Percentiles rank a stretch among this genome's conserved stretches.
phyloP scores from a whole-genome alignment of 2,113 vertebrate genomes.

The Colossoma macropomum region DNA sequence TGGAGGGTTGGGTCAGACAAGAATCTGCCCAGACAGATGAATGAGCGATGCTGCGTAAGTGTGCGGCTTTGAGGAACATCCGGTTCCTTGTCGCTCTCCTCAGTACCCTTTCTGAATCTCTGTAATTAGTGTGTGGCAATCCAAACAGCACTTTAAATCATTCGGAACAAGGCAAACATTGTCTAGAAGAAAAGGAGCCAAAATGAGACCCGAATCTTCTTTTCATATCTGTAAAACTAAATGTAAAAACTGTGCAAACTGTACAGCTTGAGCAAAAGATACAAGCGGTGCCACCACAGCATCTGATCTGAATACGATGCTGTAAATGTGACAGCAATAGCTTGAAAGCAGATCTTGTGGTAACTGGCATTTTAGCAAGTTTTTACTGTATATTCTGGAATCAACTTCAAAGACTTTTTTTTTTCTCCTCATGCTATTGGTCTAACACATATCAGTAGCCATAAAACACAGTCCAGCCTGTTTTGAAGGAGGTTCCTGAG shows the following conservation, averaged over 20 bases:
- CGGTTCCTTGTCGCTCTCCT: neutral
- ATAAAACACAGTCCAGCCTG: too few relatives aligned
- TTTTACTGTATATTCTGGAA: neutral
- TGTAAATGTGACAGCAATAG: neutral
- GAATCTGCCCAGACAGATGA: slow-evolving; percentile 16
- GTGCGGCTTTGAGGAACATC: slow-evolving; percentile 43
- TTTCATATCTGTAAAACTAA: neutral
- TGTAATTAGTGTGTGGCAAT: slow-evolving; percentile 33
- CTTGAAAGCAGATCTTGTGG: neutral
- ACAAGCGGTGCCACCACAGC: neutral
- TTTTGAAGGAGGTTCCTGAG: too few relatives aligned
- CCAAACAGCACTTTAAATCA: slow-evolving; percentile 42
- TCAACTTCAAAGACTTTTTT: neutral
- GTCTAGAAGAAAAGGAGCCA: neutral
- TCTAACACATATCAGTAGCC: too few relatives aligned
- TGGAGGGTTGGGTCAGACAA: slow-evolving; percentile 19
- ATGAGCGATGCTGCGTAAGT: neutral
- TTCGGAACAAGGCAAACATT: slow-evolving; percentile 9
- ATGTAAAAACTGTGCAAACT: too few relatives aligned
- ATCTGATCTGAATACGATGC: neutral
- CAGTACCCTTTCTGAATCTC: slow-evolving; percentile 14
- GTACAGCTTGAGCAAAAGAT: neutral
- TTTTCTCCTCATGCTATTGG: too few relatives aligned
- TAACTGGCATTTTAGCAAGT: neutral
- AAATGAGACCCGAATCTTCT: neutral